Evolutionary conservation across 2,797 vertebrate genomes (phyloP).

Genomic region (Ceryle rudis): DNA sequence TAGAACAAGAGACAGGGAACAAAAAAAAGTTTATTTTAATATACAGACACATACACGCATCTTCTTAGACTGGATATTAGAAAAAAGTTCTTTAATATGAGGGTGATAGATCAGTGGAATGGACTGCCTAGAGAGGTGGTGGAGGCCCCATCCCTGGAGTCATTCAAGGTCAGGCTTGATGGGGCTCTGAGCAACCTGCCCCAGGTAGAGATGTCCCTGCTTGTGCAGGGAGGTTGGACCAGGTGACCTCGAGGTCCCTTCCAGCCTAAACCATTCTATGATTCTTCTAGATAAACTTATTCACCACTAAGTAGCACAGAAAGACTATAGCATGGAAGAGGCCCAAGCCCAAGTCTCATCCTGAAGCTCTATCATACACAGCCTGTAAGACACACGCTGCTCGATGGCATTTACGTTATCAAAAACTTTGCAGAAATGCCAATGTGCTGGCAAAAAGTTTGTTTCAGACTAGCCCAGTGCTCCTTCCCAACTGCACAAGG

Average conservation of each 20-base stretch:
- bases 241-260: too few relatives aligned
- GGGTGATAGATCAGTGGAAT: too few relatives aligned
- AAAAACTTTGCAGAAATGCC: neutral
- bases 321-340: neutral
- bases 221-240: too few relatives aligned
- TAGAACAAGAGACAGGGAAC: conserved; percentile 63
- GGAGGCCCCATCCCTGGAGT: too few relatives aligned
- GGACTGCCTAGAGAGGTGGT: too few relatives aligned
- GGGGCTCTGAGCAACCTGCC: too few relatives aligned
- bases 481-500: neutral
- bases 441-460: neutral
- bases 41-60: neutral
- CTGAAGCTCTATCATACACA: neutral
- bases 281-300: neutral
- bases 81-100: too few relatives aligned
- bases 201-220: too few relatives aligned
- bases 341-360: neutral
- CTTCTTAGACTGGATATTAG: too few relatives aligned
- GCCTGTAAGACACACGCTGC: neutral
- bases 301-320: neutral
- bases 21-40: neutral
- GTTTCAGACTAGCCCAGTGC: neutral
- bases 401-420: neutral
- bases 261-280: too few relatives aligned
- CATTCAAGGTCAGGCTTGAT: too few relatives aligned